These are phyloP conservation scores for Neoaliturus tenellus DNA, from an alignment of 2,888 invertebrate genomes.

Conservation along the genomic window DNA sequence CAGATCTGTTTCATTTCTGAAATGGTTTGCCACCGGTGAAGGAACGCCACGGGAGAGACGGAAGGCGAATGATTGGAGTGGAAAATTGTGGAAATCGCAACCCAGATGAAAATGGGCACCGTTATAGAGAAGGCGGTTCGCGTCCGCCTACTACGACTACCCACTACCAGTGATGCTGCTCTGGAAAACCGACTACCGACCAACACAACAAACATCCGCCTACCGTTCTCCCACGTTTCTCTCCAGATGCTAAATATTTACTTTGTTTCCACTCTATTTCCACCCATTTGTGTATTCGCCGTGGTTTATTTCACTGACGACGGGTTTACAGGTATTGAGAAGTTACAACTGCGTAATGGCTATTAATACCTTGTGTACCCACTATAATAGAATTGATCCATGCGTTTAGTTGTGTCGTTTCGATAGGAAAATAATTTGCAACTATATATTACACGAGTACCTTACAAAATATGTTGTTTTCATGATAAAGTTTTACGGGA, in stretches of 20 bases:
- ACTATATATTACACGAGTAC: too few species aligned
- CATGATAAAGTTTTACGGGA: too few species aligned
- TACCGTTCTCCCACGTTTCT: background rate
- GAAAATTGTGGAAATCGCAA: background rate
- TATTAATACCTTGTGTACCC: too few species aligned
- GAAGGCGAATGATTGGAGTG: background rate
- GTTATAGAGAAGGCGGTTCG: background rate
- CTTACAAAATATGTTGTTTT: too few species aligned
- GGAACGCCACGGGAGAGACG: background rate
- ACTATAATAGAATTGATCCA: too few species aligned
- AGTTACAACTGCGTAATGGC: too few species aligned
- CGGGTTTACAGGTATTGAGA: too few species aligned
- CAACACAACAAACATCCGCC: background rate
- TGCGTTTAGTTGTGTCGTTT: too few species aligned
- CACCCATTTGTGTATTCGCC: background rate
- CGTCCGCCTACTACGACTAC: background rate
- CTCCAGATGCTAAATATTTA: slow-evolving; percentile 9
- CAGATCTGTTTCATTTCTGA: background rate
- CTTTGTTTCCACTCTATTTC: background rate
- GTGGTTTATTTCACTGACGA: too few species aligned
- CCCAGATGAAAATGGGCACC: background rate
- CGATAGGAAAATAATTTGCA: too few species aligned
- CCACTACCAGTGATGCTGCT: background rate
- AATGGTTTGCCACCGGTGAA: background rate
- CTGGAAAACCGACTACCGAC: background rate